Base-by-base conservation (phyloP, 2,888 invertebrate genomes). In the Limenitis arthemis region DNA sequence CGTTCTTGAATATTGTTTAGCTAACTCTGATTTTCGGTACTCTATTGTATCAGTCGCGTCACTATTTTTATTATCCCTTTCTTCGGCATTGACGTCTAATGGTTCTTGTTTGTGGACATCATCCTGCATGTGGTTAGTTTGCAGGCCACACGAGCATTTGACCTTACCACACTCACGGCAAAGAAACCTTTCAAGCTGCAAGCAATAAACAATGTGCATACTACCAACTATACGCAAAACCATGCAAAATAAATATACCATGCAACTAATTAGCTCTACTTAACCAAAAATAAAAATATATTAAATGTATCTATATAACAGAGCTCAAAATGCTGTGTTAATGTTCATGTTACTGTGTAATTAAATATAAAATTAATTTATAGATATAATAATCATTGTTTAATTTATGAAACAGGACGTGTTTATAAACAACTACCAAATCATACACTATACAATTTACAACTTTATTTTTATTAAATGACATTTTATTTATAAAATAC, bases 111-210 rank as follows among this genome's bases (percentile, higher is more conserved):
- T 65, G 54, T 60, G 63, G 59, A 65, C 60, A 36, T 64, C 67
- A 36, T 66, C 60, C 34, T 72, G 54, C 49, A 60, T 70, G 28
- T 40, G 44, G 28, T 40, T 33, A n/a, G 2, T 36, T 46, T 28
- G 43, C 20, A 33, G 40, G 39, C 78, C 77, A 77, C 91, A 91
- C 77, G 86, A 80, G 77, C 91, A 91, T 81, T 90, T 90, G 79
- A 91, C 86, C 78, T 88, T 89, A 85, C 88, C 89, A 89, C 91
- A 91, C 71, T 89, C 89, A 79, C 88, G 88, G 88, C 91, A 91
- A 87, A 91, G 89, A 89, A 90, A 90, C 82, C 89, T 90, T 88
- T 90, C 90, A 89, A 91, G 89, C 91, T 91, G 89, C 72, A 89
- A 89, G 89, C 88, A 89, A 84, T 87, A 88, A 88, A 87, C 74